Evolutionary conservation across 2,797 vertebrate species (phyloP), one percentile per base, ranked within the genome.

Genomic region (Brachyrhaphis roseni): DNA sequence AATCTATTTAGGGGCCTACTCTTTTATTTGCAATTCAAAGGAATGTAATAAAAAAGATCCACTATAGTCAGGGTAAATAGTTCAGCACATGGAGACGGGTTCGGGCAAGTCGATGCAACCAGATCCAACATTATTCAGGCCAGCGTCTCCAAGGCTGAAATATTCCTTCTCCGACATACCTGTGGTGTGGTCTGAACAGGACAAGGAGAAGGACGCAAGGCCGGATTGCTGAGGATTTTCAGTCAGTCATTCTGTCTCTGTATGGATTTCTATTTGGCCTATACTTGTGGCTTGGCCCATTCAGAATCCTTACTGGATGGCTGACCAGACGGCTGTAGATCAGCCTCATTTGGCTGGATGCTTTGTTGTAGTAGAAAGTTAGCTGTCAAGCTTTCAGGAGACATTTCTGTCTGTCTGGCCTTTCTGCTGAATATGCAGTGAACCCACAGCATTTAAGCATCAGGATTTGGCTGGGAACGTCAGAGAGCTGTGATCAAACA

Each of bases 111-210:
- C 66, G 28, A 26, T 71, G 84, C 75, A 84, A 59, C 62, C 77
- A 78, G 84, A 85, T 85, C 72, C 70, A 76, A 39, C 83, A 77
- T 26, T 88, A 80, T 89, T 90, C 84, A 86, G 90, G 89, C 81
- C 74, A 8, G 78, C 49, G 77, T 84, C 64, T 83, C 74, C 82
- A 73, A 86, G 81, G 71, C 80, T 57, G 82, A 92, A 84, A 71
- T 87, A 91, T 90, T 91, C 89, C 87, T 87, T 89, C 71, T 82
- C 49, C 2, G 57, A 68, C 78, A 74, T 75, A 78, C 74, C 76
- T 82, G 83, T 77, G 78, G 82, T 85, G 84, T 82, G 84, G 81
- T 91, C 82, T 78, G 75, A 88, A 84, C 31, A 77, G 71, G 90
- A 80, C 80, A 74, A 77, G 87, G 74, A 79, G 72, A 87, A 83